Evolutionary conservation across 1,140 invertebrate genomes (phyloP).

Genomic region (Drosophila santomea): DNA sequence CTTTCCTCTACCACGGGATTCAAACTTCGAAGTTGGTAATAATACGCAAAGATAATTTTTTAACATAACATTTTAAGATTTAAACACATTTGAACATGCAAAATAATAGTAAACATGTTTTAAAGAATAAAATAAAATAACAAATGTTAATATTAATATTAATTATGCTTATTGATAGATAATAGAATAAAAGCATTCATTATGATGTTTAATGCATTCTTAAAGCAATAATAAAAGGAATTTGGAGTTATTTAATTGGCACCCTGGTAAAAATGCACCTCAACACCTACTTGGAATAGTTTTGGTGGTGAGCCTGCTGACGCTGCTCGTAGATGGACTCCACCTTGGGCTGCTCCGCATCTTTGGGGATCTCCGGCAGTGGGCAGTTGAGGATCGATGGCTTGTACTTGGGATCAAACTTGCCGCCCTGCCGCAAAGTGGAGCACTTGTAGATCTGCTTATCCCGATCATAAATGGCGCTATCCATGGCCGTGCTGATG

Average conservation of each 20-base stretch:
- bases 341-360: constrained; percentile 77
- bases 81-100: too few species aligned
- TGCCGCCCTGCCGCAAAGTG: constrained; percentile 81
- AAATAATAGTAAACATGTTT: too few species aligned
- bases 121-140: neutral
- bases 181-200: neutral
- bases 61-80: too few species aligned
- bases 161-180: neutral
- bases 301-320: constrained; percentile 71
- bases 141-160: too few species aligned
- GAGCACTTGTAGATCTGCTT: constrained; percentile 84
- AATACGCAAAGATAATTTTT: too few species aligned
- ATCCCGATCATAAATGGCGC: constrained; percentile 81
- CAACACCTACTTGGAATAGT: constrained; percentile 76
- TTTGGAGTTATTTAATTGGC: too few species aligned
- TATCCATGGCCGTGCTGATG: constrained; percentile 73
- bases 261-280: too few species aligned
- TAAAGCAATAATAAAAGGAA: too few species aligned
- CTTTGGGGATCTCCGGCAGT: constrained; percentile 83
- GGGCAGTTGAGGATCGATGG: constrained; percentile 84
- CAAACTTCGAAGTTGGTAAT: too few species aligned
- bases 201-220: neutral
- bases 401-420: constrained; percentile 84
- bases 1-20: too few species aligned
- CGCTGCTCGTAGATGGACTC: constrained; percentile 79